Evolutionary conservation across 2,888 invertebrate genomes (phyloP).

Genomic region (Leptinotarsa peninsularis): DNA sequence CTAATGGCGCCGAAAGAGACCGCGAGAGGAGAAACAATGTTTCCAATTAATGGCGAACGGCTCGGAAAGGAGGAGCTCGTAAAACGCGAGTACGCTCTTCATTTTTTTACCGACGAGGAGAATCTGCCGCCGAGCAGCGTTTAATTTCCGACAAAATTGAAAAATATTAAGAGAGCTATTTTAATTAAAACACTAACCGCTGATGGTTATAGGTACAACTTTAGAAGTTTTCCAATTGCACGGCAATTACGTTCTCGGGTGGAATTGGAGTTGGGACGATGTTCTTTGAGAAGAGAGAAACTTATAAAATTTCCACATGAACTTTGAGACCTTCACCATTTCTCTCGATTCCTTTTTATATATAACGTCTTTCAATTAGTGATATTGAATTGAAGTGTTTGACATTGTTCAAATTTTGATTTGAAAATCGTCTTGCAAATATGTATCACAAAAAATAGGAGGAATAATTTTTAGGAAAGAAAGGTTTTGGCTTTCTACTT

Average conservation of each 20-base stretch:
- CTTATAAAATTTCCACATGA: slow-evolving; percentile 7
- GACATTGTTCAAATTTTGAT: too few species aligned
- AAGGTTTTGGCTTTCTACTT: too few species aligned
- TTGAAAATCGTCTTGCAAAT: too few species aligned
- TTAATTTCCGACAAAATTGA: slow-evolving; percentile 64
- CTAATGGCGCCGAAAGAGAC: slow-evolving; percentile 21
- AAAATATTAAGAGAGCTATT: slow-evolving; percentile 65
- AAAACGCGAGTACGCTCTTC: slow-evolving; percentile 58
- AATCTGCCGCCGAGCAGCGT: slow-evolving; percentile 53
- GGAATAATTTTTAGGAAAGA: too few species aligned
- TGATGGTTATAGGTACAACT: slow-evolving; percentile 43
- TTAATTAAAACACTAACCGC: slow-evolving; percentile 61
- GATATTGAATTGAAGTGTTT: not conserved
- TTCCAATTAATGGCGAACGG: slow-evolving; percentile 21
- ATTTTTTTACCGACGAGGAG: slow-evolving; percentile 51
- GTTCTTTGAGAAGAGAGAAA: slow-evolving; percentile 28
- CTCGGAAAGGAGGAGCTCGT: slow-evolving; percentile 34
- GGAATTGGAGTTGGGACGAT: slow-evolving; percentile 35
- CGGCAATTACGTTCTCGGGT: slow-evolving; percentile 36
- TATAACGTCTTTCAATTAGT: not conserved
- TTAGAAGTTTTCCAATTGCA: slow-evolving; percentile 42
- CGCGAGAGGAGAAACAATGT: slow-evolving; percentile 19
- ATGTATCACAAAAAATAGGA: too few species aligned
- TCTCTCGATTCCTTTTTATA: not conserved
- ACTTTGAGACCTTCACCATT: not conserved